A percentile compares a stretch with the other conserved stretches of the same genome.
These are phyloP conservation scores for Monopis laevigella DNA, from an alignment of 2,888 invertebrate species.

Conservation along the genomic window DNA sequence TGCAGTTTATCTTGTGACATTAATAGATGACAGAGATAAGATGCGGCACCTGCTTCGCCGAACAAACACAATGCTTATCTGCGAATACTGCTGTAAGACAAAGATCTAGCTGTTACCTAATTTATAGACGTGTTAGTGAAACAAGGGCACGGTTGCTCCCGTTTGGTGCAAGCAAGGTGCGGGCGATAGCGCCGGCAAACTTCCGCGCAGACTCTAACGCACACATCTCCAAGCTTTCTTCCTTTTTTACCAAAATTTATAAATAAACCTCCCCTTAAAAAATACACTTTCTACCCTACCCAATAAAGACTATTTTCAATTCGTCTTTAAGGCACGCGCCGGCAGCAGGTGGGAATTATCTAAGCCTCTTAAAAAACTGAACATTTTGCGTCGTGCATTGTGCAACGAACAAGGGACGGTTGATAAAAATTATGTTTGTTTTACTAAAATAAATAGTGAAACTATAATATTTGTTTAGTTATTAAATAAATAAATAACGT, in stretches of 20 bases:
- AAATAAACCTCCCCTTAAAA: too few species aligned
- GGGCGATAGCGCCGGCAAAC: constrained; percentile 61
- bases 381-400: constrained; percentile 42
- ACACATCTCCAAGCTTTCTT: too few species aligned
- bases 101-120: constrained; percentile 43
- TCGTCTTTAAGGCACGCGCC: constrained; percentile 46
- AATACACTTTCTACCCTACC: not conserved
- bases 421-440: constrained; percentile 8
- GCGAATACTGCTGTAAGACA: constrained; percentile 41
- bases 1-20: too few species aligned
- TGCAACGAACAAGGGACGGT: constrained; percentile 24
- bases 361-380: constrained; percentile 51
- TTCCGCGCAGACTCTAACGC: constrained; percentile 55
- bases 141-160: constrained; percentile 34
- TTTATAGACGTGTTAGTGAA: constrained; percentile 44
- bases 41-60: constrained; percentile 42
- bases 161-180: constrained; percentile 45
- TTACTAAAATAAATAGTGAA: not conserved
- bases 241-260: too few species aligned
- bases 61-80: constrained; percentile 44
- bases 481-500: too few species aligned
- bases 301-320: constrained; percentile 1
- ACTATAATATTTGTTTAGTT: too few species aligned
- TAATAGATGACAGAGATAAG: too few species aligned
- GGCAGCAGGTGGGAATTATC: constrained; percentile 52